Base-by-base conservation (phyloP, 2,797 vertebrate genomes). In the Carapus acus region DNA sequence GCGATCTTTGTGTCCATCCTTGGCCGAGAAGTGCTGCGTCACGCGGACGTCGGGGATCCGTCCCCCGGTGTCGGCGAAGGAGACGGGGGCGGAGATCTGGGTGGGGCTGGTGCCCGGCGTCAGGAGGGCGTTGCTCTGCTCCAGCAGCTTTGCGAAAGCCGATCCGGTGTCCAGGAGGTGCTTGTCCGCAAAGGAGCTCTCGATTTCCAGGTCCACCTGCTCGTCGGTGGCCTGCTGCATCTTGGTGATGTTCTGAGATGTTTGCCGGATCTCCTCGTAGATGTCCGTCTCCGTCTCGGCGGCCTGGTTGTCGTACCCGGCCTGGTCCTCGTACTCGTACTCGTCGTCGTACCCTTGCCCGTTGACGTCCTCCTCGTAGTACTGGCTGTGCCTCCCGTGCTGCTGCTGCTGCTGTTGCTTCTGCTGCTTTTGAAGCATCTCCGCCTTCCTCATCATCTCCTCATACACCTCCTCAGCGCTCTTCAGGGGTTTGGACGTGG, bases 371-470 rank as follows among this genome's bases (percentile, higher is more conserved):
- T 87, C 71, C 0, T 87, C 71, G 46, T 70, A 76, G 74, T 79
- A 53, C 76, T 74, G 88, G 2, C 79, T 76, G 44, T 85, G 84
- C 42, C 82, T 60, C 43, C 64, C 71, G 29, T 81, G 79, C 47
- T 79, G 78, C 27, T 78, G 81, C 49, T 89, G 83, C 40, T 87
- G 72, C 0, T 82, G 92, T 57, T 92, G 90, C 52, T 88, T 86
- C 52, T 89, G 87, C 70, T 89, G 87, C 72, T 94, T 93, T 79
- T 99, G 94, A 61, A 97, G 88, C 86, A 97, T 84, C 76, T 98
- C 93, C 1, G 96, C 95, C 78, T 98, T 99, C 54, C 90, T 90
- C 96, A 99, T 99, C 93, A 99, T 96, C 76, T 99, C 97, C 73
- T 98, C 96, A 0, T 99, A 99, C 39, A 95, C 97, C 79, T 99